A percentile compares a stretch with the other conserved stretches of the same genome.
These are phyloP conservation scores for Corythaeola cristata DNA, from an alignment of 2,113 vertebrate genomes.

Conservation along the genomic window DNA sequence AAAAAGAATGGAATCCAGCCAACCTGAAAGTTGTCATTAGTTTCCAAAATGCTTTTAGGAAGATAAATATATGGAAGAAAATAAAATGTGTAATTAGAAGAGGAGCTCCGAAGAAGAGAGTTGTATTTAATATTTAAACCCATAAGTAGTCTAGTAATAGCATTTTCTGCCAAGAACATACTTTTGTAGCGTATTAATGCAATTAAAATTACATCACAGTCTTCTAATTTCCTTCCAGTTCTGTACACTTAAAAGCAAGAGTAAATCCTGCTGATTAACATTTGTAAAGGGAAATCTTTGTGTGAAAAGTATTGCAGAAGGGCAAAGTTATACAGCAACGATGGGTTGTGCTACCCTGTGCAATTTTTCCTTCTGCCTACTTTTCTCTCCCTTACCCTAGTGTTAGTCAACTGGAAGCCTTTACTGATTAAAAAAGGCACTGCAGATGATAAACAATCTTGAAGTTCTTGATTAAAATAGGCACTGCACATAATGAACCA, in stretches of 20 bases:
- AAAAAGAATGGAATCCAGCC: slow-evolving; percentile 47
- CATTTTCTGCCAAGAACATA: slow-evolving; percentile 7
- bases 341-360: not conserved
- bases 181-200: slow-evolving; percentile 59
- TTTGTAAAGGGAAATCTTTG: not conserved
- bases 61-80: slow-evolving; percentile 31
- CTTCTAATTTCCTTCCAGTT: slow-evolving; percentile 40
- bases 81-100: slow-evolving; percentile 56
- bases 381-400: not conserved
- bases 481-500: not conserved
- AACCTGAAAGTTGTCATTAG: slow-evolving; percentile 55
- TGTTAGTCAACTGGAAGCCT: not conserved
- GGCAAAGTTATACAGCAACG: not conserved
- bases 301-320: not conserved
- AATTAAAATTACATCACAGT: slow-evolving; percentile 57
- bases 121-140: slow-evolving; percentile 59
- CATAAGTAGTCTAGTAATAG: not conserved
- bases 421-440: not conserved
- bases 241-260: slow-evolving; percentile 5
- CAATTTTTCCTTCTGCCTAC: not conserved
- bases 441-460: not conserved
- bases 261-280: slow-evolving; percentile 1
- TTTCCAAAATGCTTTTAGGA: slow-evolving; percentile 62
- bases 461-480: not conserved
- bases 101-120: not conserved